phyloP scores from a whole-genome alignment of 2,113 vertebrate genomes.

The Synodontis membranacea region DNA sequence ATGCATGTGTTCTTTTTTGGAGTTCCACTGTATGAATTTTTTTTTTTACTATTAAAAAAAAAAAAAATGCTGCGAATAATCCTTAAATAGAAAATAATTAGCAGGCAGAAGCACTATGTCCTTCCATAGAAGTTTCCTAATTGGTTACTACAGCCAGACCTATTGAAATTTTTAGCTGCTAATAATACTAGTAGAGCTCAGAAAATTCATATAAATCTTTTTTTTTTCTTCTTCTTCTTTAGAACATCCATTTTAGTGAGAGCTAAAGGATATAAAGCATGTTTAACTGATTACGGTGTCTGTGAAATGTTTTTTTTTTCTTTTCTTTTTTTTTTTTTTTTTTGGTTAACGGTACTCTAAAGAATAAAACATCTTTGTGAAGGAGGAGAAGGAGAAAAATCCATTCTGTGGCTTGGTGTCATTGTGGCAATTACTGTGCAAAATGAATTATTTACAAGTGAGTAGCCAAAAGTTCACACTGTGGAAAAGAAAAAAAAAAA shows the following conservation, averaged over 20 bases:
- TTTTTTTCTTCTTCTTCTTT: not conserved
- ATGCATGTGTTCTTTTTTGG: not conserved
- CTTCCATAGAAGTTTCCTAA: constrained; percentile 15
- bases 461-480: constrained; percentile 41
- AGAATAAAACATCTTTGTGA: constrained; percentile 16
- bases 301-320: constrained; percentile 6
- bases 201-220: constrained; percentile 3
- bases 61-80: not conserved
- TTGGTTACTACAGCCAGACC: constrained; percentile 11
- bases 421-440: constrained; percentile 50
- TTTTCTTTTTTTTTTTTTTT: too few species aligned
- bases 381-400: not conserved
- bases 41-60: not conserved
- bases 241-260: not conserved
- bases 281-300: constrained; percentile 16
- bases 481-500: constrained; percentile 26
- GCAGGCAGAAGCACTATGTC: not conserved
- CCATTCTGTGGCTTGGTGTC: constrained; percentile 38
- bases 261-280: constrained; percentile 6
- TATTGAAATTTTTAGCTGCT: constrained; percentile 20
- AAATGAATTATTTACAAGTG: constrained; percentile 60
- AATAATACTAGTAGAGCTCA: not conserved
- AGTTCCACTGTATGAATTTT: not conserved
- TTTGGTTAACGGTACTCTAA: constrained; percentile 34
- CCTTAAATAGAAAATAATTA: constrained; percentile 22